Evolutionary conservation across 2,113 vertebrate genomes (phyloP), one percentile per base, ranked within the genome.

Genomic region (Bucco capensis): DNA sequence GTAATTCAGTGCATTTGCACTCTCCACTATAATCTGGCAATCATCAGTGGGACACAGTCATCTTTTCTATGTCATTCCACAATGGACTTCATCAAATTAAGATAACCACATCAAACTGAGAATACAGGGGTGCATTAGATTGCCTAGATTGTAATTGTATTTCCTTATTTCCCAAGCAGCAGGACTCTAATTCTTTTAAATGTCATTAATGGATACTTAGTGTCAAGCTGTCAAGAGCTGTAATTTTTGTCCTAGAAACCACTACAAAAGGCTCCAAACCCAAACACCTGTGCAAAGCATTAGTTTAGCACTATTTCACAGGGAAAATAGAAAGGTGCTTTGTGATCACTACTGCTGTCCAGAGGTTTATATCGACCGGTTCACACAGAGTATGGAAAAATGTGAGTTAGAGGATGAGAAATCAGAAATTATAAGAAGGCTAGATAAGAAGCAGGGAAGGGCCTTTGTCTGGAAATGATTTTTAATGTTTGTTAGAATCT

Each of bases 11-110:
- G 5, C 18, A 2, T 0, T 4, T 14, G 17, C 23, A 1, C n/a
- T 7, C 27, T 50, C 10, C 38, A 38, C 4, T 12, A 4, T 18
- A 1, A 30, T 3, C 49, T 10, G 1, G 28, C 31, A 54, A 10
- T 27, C 24, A 3, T 4, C 61, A 2, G 27, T 0, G 6, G 24
- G 9, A 9, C 6, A 0, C 38, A 22, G 28, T 25, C 4, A 0
- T 2, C 75, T 42, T 60, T 38, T 13, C 54, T 24, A 0, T 19
- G 42, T 25, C 19, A 1, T 25, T 28, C 54, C 65, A 38, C 44
- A 16, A 4, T 6, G n/a, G 49, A 10, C 30, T 53, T 27, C 11
- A 37, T 21, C 38, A n/a, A 40, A 50, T 42, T 5, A 40, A 49
- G 23, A 27, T 0, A 1, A 25, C 23, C 19, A 11, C 50, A 10